These are phyloP conservation scores for silkworm (Bombyx mori) DNA, from an alignment of 1,140 invertebrate genomes.

Conservation along the genomic window ASM3026992v2 NC_085125.1:5584501-5585000, in stretches of 20 bases:
- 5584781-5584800: slow-evolving; percentile 2
- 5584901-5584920: too few species aligned
- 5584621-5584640: slow-evolving; percentile 68
- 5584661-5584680: slow-evolving; percentile 66
- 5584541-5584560: slow-evolving; percentile 59
- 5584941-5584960: slow-evolving; percentile 49
- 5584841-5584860: too few species aligned
- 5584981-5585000: slow-evolving; percentile 27
- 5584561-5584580: slow-evolving; percentile 29
- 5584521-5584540: slow-evolving; percentile 47
- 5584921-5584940: slow-evolving; percentile 33
- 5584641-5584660: slow-evolving; percentile 69
- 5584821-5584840: too few species aligned
- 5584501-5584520: slow-evolving; percentile 42
- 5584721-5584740: slow-evolving; percentile 31
- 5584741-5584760: slow-evolving; percentile 25
- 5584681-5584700: slow-evolving; percentile 64
- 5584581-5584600: slow-evolving; percentile 49
- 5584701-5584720: slow-evolving; percentile 65
- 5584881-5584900: too few species aligned
- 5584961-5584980: slow-evolving; percentile 29
- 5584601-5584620: slow-evolving; percentile 65
- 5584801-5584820: too few species aligned
- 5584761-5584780: slow-evolving; percentile 9
- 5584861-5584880: too few species aligned